Percentiles rank a stretch among this genome's conserved stretches.
Conservation (phyloP, 2,113 vertebrate species). For the Oryzias celebensis region DNA sequence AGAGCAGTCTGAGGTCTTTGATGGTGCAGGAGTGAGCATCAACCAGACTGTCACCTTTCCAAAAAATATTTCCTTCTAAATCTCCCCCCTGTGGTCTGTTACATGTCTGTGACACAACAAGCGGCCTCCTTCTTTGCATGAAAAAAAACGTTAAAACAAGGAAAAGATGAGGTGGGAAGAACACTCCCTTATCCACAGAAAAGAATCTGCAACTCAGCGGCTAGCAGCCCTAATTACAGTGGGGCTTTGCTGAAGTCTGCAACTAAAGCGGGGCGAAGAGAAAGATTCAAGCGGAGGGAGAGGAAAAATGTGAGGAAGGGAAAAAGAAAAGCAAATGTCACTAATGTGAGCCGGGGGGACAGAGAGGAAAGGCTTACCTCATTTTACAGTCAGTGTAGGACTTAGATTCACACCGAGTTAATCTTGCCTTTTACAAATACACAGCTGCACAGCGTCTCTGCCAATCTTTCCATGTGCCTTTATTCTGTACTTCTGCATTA, state of each 20-base stretch:
- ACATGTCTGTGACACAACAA: conserved; percentile 29
- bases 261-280: conserved; percentile 54
- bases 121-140: conserved; percentile 35
- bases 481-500: too few relatives aligned
- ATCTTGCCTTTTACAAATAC: conserved; percentile 46
- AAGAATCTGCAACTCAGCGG: conserved; percentile 80
- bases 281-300: not conserved
- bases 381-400: conserved; percentile 56
- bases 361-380: conserved; percentile 40
- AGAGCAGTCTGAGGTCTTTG: conserved; percentile 35
- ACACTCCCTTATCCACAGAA: conserved; percentile 63
- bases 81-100: conserved; percentile 15
- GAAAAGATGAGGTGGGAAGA: conserved; percentile 12
- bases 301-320: conserved; percentile 6
- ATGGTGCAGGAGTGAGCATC: conserved; percentile 45
- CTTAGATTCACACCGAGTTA: conserved; percentile 35
- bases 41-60: conserved; percentile 1
- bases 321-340: conserved; percentile 20
- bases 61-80: not conserved
- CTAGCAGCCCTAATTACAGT: conserved; percentile 77
- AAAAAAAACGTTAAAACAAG: conserved; percentile 45
- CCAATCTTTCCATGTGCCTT: not conserved
- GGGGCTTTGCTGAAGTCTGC: conserved; percentile 79
- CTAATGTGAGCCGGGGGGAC: conserved; percentile 9
- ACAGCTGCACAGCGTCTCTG: conserved; percentile 29